phyloP scores from a whole-genome alignment of 2,888 invertebrate species.

The Harmothoe impar region DNA sequence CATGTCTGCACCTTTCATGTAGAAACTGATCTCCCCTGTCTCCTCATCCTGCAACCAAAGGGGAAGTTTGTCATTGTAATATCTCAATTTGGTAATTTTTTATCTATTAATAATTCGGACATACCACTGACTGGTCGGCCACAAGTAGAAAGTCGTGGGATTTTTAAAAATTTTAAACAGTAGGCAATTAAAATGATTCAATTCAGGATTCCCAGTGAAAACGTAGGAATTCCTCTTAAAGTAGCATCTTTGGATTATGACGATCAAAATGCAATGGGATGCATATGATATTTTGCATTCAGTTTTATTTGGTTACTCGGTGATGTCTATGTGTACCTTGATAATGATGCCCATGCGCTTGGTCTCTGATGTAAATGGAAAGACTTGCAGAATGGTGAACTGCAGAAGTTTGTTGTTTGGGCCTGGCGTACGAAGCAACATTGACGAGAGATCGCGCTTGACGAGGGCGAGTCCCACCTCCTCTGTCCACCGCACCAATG shows the following conservation, averaged over 20 bases:
- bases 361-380: conserved; percentile 90
- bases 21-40: conserved; percentile 95
- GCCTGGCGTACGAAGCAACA: conserved; percentile 85
- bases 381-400: conserved; percentile 86
- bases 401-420: conserved; percentile 84
- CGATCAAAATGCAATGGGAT: too few species aligned
- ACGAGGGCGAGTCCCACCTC: conserved; percentile 87
- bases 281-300: too few species aligned
- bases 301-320: too few species aligned
- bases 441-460: conserved; percentile 85
- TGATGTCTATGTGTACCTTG: conserved; percentile 85
- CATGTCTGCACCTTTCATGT: conserved; percentile 98
- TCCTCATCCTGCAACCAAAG: conserved; percentile 87
- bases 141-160: too few species aligned
- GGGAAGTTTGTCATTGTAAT: too few species aligned
- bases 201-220: too few species aligned
- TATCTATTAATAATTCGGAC: too few species aligned
- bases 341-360: conserved; percentile 91
- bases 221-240: too few species aligned
- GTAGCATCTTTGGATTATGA: too few species aligned
- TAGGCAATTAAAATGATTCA: too few species aligned
- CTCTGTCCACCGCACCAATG: conserved; percentile 90
- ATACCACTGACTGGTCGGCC: too few species aligned
- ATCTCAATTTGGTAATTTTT: neutral
- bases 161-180: too few species aligned